A percentile compares a stretch with the other conserved stretches of the same genome.
phyloP scores from a whole-genome alignment of 2,113 vertebrate species.

The Connochaetes taurinus region DNA sequence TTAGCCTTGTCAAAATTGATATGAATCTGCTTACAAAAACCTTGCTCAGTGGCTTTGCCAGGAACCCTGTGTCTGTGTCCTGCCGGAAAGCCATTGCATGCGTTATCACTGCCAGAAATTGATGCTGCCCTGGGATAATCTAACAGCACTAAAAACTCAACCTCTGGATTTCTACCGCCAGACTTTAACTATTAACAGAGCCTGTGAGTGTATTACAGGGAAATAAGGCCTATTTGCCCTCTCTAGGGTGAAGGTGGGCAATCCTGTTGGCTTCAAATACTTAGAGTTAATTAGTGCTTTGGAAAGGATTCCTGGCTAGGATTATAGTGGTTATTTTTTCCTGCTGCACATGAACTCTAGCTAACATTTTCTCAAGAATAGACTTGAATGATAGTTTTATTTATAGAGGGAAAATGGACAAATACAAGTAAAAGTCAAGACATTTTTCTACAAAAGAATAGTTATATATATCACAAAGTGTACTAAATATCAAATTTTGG shows the following conservation, averaged over 20 bases:
- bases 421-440: conserved; percentile 8
- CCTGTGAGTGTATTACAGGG: not conserved
- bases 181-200: conserved; percentile 51
- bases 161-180: conserved; percentile 53
- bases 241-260: not conserved
- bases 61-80: conserved; percentile 61
- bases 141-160: conserved; percentile 58
- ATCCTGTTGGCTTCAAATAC: not conserved
- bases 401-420: not conserved
- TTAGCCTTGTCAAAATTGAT: conserved; percentile 72
- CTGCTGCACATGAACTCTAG: not conserved
- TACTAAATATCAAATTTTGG: not conserved
- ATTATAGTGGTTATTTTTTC: conserved; percentile 24
- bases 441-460: not conserved
- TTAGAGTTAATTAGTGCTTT: conserved; percentile 44
- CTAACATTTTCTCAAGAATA: not conserved
- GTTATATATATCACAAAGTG: not conserved
- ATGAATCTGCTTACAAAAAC: conserved; percentile 72
- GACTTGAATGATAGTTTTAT: not conserved
- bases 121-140: conserved; percentile 44
- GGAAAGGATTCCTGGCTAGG: conserved; percentile 1
- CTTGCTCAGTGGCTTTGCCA: conserved; percentile 63
- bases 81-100: conserved; percentile 67
- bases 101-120: conserved; percentile 66
- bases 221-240: conserved; percentile 25